A percentile compares a stretch with the other conserved stretches of the same genome.
Conservation (phyloP, 2,113 vertebrate species). For the Periophthalmodon schlosseri region DNA sequence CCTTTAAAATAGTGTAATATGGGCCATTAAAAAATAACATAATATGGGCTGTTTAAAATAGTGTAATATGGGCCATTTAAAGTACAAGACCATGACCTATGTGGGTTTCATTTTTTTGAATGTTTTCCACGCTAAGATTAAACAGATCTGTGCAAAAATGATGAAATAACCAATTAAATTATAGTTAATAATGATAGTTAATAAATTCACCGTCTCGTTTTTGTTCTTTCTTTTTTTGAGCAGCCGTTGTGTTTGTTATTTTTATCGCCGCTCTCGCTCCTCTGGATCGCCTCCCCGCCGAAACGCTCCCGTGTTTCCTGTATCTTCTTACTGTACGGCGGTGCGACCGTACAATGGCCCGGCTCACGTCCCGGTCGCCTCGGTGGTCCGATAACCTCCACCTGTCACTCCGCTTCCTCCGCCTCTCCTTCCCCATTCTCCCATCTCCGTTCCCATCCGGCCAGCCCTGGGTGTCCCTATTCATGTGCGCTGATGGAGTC, state of each 20-base stretch:
- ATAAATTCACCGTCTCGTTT: not conserved
- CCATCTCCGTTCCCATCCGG: slow-evolving; percentile 41
- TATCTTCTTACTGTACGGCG: slow-evolving; percentile 41
- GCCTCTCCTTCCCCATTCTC: slow-evolving; percentile 57
- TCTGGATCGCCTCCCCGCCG: slow-evolving; percentile 5
- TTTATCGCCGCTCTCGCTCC: not conserved
- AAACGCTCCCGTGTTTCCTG: slow-evolving; percentile 15
- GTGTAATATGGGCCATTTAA: too few relatives aligned
- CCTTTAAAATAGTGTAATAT: too few relatives aligned
- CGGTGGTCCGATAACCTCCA: slow-evolving; percentile 65
- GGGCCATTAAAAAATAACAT: too few relatives aligned
- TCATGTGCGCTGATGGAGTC: slow-evolving; percentile 66
- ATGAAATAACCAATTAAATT: not conserved
- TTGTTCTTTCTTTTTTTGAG: not conserved
- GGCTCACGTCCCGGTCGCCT: slow-evolving; percentile 16
- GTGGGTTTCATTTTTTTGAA: not conserved
- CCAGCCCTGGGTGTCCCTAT: slow-evolving; percentile 61
- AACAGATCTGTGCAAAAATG: not conserved
- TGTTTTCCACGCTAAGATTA: not conserved
- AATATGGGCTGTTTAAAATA: too few relatives aligned
- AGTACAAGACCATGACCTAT: slow-evolving; percentile 6
- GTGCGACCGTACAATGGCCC: slow-evolving; percentile 52
- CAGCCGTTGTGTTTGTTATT: not conserved
- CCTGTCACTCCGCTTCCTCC: slow-evolving; percentile 53
- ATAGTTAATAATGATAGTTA: not conserved